Percentiles rank a stretch among this genome's conserved stretches.
Evolutionary conservation across 2,888 invertebrate species (phyloP).

Genomic region (Noctuana brunneofusca): DNA sequence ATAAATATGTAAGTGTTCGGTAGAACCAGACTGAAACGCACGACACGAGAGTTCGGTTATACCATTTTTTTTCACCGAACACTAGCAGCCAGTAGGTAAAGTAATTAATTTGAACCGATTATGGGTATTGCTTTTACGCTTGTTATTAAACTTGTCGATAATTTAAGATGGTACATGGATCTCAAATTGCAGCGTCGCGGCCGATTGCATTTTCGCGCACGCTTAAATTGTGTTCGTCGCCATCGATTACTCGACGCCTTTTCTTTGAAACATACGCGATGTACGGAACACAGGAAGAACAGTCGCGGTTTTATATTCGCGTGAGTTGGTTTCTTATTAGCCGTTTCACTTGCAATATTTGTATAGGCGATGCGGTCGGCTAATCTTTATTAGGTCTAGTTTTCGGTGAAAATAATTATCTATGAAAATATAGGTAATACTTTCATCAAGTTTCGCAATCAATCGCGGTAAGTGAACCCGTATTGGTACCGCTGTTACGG

Average conservation of each 20-base stretch:
- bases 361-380: neutral
- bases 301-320: constrained; percentile 57
- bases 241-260: constrained; percentile 61
- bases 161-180: constrained; percentile 76
- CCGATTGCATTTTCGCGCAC: constrained; percentile 67
- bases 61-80: neutral
- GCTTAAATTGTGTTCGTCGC: constrained; percentile 66
- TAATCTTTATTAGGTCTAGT: constrained; percentile 4
- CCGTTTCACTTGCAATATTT: constrained; percentile 1
- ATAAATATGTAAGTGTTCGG: too few species aligned
- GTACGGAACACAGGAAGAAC: constrained; percentile 58
- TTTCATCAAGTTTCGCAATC: constrained; percentile 22
- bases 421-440: neutral
- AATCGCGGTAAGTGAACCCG: constrained; percentile 46
- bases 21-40: too few species aligned
- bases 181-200: constrained; percentile 73
- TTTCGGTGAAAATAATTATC: neutral
- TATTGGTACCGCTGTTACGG: too few species aligned
- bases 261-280: constrained; percentile 65
- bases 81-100: constrained; percentile 42
- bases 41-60: neutral
- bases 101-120: constrained; percentile 76
- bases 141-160: constrained; percentile 80
- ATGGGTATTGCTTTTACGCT: constrained; percentile 72
- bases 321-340: constrained; percentile 53